Percentiles rank a stretch among this genome's conserved stretches.
Evolutionary conservation across 2,797 vertebrate species (phyloP).

Genomic region (Cossypha caffra): DNA sequence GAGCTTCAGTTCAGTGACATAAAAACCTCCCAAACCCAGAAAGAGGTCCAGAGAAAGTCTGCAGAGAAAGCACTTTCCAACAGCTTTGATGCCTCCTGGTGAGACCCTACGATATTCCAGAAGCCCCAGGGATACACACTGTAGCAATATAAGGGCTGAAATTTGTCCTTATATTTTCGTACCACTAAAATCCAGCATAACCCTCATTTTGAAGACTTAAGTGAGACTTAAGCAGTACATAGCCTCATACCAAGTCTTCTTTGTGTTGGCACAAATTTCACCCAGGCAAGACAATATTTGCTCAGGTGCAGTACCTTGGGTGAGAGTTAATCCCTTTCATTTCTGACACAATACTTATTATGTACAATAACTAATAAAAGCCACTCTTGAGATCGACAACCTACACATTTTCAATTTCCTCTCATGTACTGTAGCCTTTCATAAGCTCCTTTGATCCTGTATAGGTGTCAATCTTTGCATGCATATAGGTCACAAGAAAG

Average conservation of each 20-base stretch:
- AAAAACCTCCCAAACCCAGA: not conserved
- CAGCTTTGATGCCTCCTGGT: not conserved
- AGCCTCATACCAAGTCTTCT: conserved; percentile 57
- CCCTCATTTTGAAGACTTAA: conserved; percentile 36
- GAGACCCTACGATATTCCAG: not conserved
- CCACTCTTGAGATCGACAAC: conserved; percentile 49
- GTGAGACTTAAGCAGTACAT: conserved; percentile 44
- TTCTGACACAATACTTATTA: conserved; percentile 72
- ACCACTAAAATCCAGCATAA: not conserved
- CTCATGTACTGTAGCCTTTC: conserved; percentile 41
- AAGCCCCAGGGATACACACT: not conserved
- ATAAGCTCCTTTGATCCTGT: conserved; percentile 55
- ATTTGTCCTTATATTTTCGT: not conserved
- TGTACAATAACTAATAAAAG: conserved; percentile 66
- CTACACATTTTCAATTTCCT: conserved; percentile 65
- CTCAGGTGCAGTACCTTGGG: conserved; percentile 67
- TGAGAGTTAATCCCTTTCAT: conserved; percentile 68
- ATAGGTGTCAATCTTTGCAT: conserved; percentile 22
- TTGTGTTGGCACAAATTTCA: conserved; percentile 64
- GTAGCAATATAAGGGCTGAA: not conserved
- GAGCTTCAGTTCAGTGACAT: not conserved
- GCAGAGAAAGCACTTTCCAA: not conserved
- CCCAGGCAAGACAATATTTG: conserved; percentile 69
- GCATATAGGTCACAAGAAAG: conserved; percentile 54
- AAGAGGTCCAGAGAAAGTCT: not conserved